Evolutionary conservation across 1,140 invertebrate genomes (phyloP).

Genomic region (Penaeus japonicus): DNA sequence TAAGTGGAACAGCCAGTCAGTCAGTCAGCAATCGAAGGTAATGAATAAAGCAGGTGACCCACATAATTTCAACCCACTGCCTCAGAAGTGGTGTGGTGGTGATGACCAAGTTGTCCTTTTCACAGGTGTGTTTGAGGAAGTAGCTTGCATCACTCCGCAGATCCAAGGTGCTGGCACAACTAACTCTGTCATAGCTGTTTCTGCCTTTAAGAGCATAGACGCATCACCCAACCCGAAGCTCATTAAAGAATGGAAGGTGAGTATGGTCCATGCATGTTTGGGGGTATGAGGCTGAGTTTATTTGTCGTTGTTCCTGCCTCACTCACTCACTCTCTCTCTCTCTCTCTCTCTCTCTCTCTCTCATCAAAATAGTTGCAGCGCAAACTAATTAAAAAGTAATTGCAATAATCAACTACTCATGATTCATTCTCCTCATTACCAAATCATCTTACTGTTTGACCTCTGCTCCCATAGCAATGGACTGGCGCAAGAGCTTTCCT

Average conservation of each 20-base stretch:
- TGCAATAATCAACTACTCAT: too few species aligned
- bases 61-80: too few species aligned
- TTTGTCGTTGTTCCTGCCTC: not conserved
- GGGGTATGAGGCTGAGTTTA: not conserved
- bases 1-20: not conserved
- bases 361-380: too few species aligned
- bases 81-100: not conserved
- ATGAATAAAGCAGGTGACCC: too few species aligned
- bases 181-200: not conserved
- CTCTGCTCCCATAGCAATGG: constrained; percentile 21
- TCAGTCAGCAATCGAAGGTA: too few species aligned
- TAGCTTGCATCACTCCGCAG: constrained; percentile 2
- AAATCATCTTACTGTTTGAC: not conserved
- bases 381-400: not conserved
- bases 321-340: not conserved
- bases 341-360: too few species aligned
- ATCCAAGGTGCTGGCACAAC: not conserved
- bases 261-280: not conserved
- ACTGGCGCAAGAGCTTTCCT: constrained; percentile 40
- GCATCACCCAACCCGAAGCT: constrained; percentile 31
- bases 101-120: not conserved
- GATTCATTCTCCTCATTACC: not conserved
- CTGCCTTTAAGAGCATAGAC: constrained; percentile 39
- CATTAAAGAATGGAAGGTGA: constrained; percentile 41
- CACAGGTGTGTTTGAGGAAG: constrained; percentile 29